Conservation (phyloP, 2,113 vertebrate species). For the Paralichthys olivaceus region DNA sequence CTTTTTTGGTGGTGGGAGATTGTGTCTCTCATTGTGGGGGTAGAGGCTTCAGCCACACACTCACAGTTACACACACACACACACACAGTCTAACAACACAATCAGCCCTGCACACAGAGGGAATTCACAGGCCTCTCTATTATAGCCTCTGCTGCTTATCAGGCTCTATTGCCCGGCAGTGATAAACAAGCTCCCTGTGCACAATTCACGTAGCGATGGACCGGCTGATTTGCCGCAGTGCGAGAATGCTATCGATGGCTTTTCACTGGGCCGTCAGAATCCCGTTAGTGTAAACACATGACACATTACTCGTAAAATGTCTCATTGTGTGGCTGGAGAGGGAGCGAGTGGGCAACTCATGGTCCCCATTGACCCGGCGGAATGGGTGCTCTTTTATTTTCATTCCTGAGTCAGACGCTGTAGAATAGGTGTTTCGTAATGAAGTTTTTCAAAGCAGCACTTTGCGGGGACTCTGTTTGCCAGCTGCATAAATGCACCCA, state of each 20-base stretch:
- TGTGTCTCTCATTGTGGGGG: constrained; percentile 60
- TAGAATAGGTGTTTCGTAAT: constrained; percentile 63
- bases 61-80: constrained; percentile 21
- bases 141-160: constrained; percentile 74
- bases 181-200: constrained; percentile 66
- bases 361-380: constrained; percentile 60
- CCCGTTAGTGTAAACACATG: constrained; percentile 70
- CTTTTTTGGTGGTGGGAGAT: constrained; percentile 48
- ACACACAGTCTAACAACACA: constrained; percentile 11
- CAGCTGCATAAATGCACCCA: constrained; percentile 65
- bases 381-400: constrained; percentile 60
- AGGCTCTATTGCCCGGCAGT: constrained; percentile 59
- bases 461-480: constrained; percentile 48
- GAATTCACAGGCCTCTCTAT: constrained; percentile 54
- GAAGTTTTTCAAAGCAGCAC: constrained; percentile 68
- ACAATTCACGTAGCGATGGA: constrained; percentile 57
- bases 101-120: constrained; percentile 10
- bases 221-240: constrained; percentile 53
- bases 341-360: constrained; percentile 63
- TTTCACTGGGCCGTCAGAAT: constrained; percentile 45
- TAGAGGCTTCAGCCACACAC: constrained; percentile 21
- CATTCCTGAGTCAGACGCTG: constrained; percentile 65
- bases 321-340: constrained; percentile 72
- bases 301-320: constrained; percentile 70
- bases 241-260: constrained; percentile 70